phyloP scores from a whole-genome alignment of 2,888 invertebrate species.

The Odontomyia ornata region DNA sequence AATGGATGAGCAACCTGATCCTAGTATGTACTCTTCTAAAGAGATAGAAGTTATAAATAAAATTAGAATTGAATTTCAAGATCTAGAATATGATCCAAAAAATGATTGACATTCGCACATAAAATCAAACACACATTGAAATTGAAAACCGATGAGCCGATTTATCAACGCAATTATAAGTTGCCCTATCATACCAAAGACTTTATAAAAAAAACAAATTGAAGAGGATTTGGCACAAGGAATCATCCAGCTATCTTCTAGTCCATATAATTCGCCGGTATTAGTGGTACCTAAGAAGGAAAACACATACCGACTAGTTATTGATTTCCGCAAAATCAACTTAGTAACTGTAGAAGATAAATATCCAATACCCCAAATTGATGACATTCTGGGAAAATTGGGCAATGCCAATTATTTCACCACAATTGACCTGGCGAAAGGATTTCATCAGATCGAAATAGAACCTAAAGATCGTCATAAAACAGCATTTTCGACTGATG shows the following conservation, averaged over 20 bases:
- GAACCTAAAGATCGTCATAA: constrained; percentile 3
- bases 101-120: background rate
- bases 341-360: too few species aligned
- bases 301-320: constrained; percentile 3
- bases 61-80: constrained; percentile 8
- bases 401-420: constrained; percentile 14
- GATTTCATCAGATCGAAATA: background rate
- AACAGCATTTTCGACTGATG: constrained; percentile 5
- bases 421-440: too few species aligned
- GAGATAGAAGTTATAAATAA: too few species aligned
- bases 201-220: constrained; percentile 2
- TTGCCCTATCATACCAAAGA: constrained; percentile 13
- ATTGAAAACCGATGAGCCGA: too few species aligned
- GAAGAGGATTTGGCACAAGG: constrained; percentile 18
- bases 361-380: too few species aligned
- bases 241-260: too few species aligned
- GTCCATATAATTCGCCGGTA: background rate
- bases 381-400: too few species aligned
- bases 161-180: too few species aligned
- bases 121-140: constrained; percentile 9
- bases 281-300: background rate
- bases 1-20: constrained; percentile 16
- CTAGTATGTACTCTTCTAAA: constrained; percentile 4
- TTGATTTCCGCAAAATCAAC: constrained; percentile 19
- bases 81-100: constrained; percentile 5